Conservation (phyloP, 92 coral and sea anemone genomes). For the Pocillopora grandis region DNA sequence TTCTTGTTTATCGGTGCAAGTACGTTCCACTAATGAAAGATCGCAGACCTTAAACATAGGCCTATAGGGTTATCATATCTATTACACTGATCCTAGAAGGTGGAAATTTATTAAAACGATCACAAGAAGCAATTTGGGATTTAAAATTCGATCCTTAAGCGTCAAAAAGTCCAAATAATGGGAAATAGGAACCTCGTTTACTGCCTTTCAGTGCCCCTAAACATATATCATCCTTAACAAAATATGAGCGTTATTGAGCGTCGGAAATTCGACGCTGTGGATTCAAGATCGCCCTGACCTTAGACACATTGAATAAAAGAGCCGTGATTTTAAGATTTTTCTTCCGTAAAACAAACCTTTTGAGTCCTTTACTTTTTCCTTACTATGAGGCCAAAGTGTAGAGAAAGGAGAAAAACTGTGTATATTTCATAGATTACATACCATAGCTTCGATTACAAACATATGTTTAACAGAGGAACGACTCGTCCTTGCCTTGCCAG, state of each 20-base stretch:
- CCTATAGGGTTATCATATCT: not conserved
- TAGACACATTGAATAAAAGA: not conserved
- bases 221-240: not conserved
- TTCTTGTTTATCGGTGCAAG: no score
- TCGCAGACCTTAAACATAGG: not conserved
- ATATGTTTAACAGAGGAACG: not conserved
- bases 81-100: not conserved
- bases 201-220: not conserved
- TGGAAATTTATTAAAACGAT: not conserved
- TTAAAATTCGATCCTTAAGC: not conserved
- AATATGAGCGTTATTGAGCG: constrained; percentile 8
- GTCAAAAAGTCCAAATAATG: not conserved
- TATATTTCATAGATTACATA: no score
- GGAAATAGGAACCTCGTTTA: not conserved
- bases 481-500: not conserved
- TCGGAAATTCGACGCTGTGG: not conserved
- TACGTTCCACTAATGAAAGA: not conserved
- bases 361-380: not conserved
- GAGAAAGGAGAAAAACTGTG: not conserved
- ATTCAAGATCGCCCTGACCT: not conserved
- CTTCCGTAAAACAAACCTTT: not conserved
- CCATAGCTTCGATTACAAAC: not conserved
- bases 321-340: not conserved
- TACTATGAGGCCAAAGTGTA: not conserved
- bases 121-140: not conserved